These are phyloP conservation scores for Cacoxenus indagator DNA, from an alignment of 2,888 invertebrate genomes.

Conservation along the genomic window DNA sequence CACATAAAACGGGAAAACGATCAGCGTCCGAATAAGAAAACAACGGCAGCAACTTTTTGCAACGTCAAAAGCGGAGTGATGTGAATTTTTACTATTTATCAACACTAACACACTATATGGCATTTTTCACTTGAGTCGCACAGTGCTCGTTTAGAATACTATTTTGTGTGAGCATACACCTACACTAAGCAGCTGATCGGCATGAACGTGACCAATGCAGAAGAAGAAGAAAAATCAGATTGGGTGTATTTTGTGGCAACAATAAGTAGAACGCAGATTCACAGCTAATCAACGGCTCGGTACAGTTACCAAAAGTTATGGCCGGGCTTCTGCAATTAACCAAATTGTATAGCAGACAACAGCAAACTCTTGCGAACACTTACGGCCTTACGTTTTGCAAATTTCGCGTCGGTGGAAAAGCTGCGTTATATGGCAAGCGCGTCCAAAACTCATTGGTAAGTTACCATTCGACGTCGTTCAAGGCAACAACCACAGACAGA, in stretches of 20 bases:
- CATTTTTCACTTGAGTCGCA: too few relatives aligned
- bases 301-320: conserved; percentile 45
- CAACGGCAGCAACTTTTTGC: conserved; percentile 36
- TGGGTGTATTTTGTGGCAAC: too few relatives aligned
- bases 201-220: too few relatives aligned
- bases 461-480: conserved; percentile 32
- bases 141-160: too few relatives aligned
- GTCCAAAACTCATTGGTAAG: conserved; percentile 44
- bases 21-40: conserved; percentile 20
- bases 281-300: too few relatives aligned
- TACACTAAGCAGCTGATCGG: too few relatives aligned
- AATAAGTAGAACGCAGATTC: background rate
- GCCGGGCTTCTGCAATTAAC: conserved; percentile 62
- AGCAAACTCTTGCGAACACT: conserved; percentile 36
- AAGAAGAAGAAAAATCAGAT: too few relatives aligned
- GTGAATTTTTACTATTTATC: too few relatives aligned
- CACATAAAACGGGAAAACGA: conserved; percentile 9
- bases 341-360: conserved; percentile 58
- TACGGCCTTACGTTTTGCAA: conserved; percentile 37
- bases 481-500: conserved; percentile 52
- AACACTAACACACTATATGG: too few relatives aligned
- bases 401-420: conserved; percentile 21
- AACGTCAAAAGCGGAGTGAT: conserved; percentile 12
- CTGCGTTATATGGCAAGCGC: conserved; percentile 32
- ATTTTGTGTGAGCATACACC: too few relatives aligned